These are phyloP conservation scores for Sinocyclocheilus maitianheensis DNA, from an alignment of 2,113 vertebrate species.

Conservation along the genomic window DNA sequence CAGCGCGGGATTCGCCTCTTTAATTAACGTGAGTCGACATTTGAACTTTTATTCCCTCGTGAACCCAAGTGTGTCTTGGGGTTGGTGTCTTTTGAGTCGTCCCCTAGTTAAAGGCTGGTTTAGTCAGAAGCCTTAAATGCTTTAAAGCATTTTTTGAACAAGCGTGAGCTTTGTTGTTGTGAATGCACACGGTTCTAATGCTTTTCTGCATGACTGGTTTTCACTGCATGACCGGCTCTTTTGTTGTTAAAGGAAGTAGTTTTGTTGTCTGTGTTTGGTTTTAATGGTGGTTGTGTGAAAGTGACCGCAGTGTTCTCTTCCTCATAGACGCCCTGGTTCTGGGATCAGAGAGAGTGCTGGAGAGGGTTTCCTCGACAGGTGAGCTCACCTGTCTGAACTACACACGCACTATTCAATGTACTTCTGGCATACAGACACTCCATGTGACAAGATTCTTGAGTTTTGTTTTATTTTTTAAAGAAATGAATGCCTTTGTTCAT, in stretches of 20 bases:
- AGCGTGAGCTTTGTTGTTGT: not conserved
- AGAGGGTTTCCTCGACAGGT: conserved; percentile 86
- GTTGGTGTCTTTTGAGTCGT: not conserved
- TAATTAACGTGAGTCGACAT: conserved; percentile 66
- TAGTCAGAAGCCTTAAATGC: not conserved
- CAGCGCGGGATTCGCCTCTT: conserved; percentile 64
- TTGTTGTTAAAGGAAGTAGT: not conserved
- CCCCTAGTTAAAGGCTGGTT: not conserved
- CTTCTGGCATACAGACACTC: no score
- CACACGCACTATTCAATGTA: no score
- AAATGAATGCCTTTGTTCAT: no score
- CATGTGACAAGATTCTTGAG: no score
- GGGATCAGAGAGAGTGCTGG: conserved; percentile 85
- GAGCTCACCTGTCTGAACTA: not conserved
- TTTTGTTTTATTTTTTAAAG: no score
- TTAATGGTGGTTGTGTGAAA: not conserved
- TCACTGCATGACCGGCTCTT: not conserved
- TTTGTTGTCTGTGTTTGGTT: not conserved
- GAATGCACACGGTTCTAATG: not conserved
- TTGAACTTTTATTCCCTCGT: not conserved
- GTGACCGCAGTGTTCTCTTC: conserved; percentile 18
- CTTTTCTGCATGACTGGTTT: not conserved
- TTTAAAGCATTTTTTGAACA: not conserved
- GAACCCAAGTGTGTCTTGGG: not conserved
- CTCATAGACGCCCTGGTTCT: conserved; percentile 88